These are phyloP conservation scores for Druon quercuslanigerum DNA, from an alignment of 1,140 invertebrate genomes.

Conservation along the genomic window DNA sequence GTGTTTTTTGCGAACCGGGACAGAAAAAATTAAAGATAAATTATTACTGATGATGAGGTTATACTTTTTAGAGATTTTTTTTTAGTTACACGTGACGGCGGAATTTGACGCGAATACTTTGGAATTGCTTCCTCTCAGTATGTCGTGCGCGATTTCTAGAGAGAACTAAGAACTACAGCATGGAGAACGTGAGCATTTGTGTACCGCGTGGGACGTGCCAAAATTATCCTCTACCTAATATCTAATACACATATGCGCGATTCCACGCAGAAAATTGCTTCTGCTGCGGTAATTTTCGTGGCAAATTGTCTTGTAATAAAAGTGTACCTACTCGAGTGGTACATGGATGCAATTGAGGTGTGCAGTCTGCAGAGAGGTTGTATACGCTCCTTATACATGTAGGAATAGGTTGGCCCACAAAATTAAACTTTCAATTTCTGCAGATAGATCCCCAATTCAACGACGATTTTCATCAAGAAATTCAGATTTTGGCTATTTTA, in stretches of 20 bases:
- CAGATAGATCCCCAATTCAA: too few relatives aligned
- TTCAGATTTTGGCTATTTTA: too few relatives aligned
- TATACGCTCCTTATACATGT: too few relatives aligned
- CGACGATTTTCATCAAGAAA: too few relatives aligned
- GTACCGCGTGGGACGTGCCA: slow-evolving; percentile 56
- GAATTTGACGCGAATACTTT: slow-evolving; percentile 3
- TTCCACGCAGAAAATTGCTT: slow-evolving; percentile 20
- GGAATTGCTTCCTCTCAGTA: slow-evolving; percentile 23
- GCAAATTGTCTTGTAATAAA: slow-evolving; percentile 25
- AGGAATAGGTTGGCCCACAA: too few relatives aligned
- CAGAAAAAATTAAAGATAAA: too few relatives aligned
- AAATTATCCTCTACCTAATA: slow-evolving; percentile 56
- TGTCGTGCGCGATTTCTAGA: slow-evolving; percentile 49
- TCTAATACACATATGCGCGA: slow-evolving; percentile 39
- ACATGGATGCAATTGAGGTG: not conserved
- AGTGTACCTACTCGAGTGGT: not conserved
- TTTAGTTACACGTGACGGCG: not conserved
- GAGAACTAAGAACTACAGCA: slow-evolving; percentile 51
- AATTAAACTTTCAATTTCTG: too few relatives aligned
- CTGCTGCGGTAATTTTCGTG: slow-evolving; percentile 14
- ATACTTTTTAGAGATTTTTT: too few relatives aligned
- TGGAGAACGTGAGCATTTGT: slow-evolving; percentile 49
- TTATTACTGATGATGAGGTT: too few relatives aligned
- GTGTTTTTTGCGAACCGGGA: too few relatives aligned
- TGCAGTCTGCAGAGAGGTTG: not conserved